phyloP scores from a whole-genome alignment of 2,113 vertebrate genomes.

The Apteryx mantelli region DNA sequence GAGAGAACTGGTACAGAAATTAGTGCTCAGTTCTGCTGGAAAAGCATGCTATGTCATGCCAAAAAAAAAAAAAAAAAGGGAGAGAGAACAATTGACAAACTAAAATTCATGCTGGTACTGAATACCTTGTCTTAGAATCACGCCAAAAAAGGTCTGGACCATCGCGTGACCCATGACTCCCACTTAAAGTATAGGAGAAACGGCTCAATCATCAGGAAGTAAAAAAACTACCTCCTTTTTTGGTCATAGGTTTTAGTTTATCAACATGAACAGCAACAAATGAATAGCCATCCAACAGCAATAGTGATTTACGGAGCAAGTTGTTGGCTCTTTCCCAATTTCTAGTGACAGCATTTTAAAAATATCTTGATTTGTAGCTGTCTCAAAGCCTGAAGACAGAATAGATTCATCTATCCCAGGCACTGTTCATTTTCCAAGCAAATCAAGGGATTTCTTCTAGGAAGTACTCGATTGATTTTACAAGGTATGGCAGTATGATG shows the following conservation, averaged over 20 bases:
- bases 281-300: background rate
- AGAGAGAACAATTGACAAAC: background rate
- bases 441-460: background rate
- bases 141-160: background rate
- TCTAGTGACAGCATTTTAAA: background rate
- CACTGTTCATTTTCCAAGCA: background rate
- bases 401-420: background rate
- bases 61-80: background rate
- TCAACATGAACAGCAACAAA: background rate
- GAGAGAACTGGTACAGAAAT: background rate
- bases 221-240: background rate
- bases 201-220: background rate
- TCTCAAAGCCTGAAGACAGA: background rate
- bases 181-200: background rate
- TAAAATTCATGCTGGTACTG: background rate
- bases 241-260: background rate
- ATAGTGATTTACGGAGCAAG: background rate
- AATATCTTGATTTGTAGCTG: background rate
- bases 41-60: background rate
- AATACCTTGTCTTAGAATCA: background rate
- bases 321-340: background rate
- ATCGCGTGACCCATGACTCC: background rate
- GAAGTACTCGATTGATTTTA: background rate
- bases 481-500: background rate
- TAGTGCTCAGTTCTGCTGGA: background rate